phyloP scores from a whole-genome alignment of 2,113 vertebrate species.

The Bolborhynchus lineola region DNA sequence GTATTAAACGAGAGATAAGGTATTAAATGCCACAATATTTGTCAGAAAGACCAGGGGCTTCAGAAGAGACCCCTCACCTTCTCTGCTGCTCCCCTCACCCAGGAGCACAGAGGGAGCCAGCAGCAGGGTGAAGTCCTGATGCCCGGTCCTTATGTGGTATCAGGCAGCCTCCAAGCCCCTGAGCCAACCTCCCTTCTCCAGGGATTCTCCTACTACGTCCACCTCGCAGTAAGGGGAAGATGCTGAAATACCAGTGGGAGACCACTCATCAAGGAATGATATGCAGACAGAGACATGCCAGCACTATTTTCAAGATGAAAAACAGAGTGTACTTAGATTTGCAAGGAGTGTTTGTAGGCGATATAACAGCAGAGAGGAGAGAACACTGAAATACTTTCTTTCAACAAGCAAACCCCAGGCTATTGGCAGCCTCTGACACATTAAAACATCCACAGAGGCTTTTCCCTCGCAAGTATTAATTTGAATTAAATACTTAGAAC shows the following conservation, averaged over 20 bases:
- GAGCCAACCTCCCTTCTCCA: background rate
- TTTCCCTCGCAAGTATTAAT: background rate
- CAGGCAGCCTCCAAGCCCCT: fast-evolving
- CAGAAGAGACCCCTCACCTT: background rate
- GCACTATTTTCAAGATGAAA: background rate
- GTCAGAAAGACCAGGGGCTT: fast-evolving
- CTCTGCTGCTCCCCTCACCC: background rate
- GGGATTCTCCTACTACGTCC: background rate
- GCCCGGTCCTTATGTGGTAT: background rate
- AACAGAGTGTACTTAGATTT: background rate
- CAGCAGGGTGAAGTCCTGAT: background rate
- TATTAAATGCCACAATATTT: background rate
- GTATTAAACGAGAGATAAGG: background rate
- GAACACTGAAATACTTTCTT: background rate
- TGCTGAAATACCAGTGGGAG: background rate
- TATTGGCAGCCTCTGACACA: background rate
- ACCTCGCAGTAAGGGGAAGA: fast-evolving
- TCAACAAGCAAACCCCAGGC: background rate
- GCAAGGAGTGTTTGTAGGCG: background rate
- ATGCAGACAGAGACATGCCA: background rate
- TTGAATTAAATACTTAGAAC: background rate
- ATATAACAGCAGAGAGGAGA: background rate
- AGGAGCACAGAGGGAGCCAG: background rate
- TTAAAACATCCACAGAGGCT: background rate
- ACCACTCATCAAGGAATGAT: background rate